Evolutionary conservation across 2,888 invertebrate species (phyloP), one percentile per base, ranked within the genome.

Genomic region (Antitype chi): DNA sequence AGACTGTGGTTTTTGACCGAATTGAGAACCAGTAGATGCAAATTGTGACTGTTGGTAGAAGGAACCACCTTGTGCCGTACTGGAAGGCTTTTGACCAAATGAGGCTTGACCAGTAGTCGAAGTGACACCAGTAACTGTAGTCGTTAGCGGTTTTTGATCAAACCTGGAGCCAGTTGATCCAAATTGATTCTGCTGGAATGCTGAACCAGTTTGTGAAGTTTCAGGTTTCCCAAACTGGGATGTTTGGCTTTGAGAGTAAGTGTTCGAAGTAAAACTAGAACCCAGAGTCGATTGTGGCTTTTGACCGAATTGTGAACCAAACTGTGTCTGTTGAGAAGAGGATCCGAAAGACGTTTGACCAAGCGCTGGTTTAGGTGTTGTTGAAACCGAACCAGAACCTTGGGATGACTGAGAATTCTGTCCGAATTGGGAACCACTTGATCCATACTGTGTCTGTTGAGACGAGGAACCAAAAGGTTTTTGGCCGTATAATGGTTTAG

Each of bases 11-110:
- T 85, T 80, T 32, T 70, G 76, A 15, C 55, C 53, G 11, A 70
- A 72, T 20, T 75, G 70, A 7, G 78, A 70, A 38, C 68, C 62
- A 60, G 43, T 13, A 15, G 76, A 63, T n/a, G 60, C 80, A 43
- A 74, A 77, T 52, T 84, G 80, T 53, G 80, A 20, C 32, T 82
- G 79, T 77, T 85, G 88, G 49, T 77, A 82, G 9, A 73, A 78
- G 47, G 84, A 84, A 63, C 85, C 81, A 59, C 68, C 69, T n/a
- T 68, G 68, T n/a, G 17, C 4, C 43, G 83, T 67, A 17, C 17
- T 67, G 20, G 59, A 62, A 64, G 84, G 78, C 6, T 75, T 77
- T 79, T 74, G 63, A 6, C 53, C 67, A 60, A 74, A 76, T 23
- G 82, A 53, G 8, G 63, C 47, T 43, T 76, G 81, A 7, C 52